phyloP scores from a whole-genome alignment of 2,797 vertebrate genomes.

The Sternotherus odoratus region DNA sequence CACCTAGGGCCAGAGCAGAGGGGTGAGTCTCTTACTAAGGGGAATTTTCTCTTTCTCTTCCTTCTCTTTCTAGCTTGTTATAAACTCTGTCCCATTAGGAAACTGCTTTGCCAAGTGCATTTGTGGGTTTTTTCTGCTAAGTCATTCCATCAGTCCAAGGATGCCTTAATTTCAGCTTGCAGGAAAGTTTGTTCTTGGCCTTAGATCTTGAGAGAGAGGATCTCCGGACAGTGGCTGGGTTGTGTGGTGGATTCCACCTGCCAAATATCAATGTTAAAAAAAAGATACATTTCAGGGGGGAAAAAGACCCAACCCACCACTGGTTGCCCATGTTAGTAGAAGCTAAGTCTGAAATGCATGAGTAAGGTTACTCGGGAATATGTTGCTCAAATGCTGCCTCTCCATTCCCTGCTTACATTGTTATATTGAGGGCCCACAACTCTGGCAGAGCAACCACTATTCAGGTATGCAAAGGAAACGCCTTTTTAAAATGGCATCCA shows the following conservation, averaged over 20 bases:
- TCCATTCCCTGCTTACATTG: not conserved
- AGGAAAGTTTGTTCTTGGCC: not conserved
- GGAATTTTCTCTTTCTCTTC: not conserved
- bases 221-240: not conserved
- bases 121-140: not conserved
- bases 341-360: not conserved
- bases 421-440: not conserved
- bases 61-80: not conserved
- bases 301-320: not conserved
- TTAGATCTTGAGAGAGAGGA: not conserved
- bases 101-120: not conserved
- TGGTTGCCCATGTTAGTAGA: not conserved
- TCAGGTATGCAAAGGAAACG: not conserved
- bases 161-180: not conserved
- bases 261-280: not conserved
- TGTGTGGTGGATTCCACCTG: not conserved
- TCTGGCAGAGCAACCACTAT: rapidly evolving
- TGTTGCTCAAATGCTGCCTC: rapidly evolving
- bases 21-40: not conserved
- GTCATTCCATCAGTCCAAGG: not conserved
- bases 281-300: not conserved
- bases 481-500: not conserved
- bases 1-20: not conserved
- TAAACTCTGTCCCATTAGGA: rapidly evolving
- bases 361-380: rapidly evolving